A percentile compares a stretch with the other conserved stretches of the same genome.
phyloP scores from a whole-genome alignment of 92 coral and sea anemone species.

The Palythoa caribaeorum region DNA sequence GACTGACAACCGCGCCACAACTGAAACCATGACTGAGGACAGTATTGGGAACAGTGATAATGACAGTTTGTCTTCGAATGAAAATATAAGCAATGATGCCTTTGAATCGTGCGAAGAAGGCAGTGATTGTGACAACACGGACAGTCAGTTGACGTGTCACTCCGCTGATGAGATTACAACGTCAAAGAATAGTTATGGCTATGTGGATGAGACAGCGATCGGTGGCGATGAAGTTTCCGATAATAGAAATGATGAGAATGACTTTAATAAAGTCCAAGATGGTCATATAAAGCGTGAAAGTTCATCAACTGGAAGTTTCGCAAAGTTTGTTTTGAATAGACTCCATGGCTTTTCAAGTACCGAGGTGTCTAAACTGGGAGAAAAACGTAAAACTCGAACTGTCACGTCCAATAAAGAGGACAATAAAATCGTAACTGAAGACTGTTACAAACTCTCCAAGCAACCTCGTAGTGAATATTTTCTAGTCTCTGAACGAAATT shows the following conservation, averaged over 20 bases:
- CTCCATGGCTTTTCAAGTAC: slow-evolving; percentile 13
- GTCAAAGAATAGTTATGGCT: neutral
- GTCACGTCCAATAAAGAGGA: neutral
- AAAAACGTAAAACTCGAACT: neutral
- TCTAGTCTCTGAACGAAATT: too few species aligned
- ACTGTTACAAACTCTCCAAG: neutral
- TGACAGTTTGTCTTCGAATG: neutral
- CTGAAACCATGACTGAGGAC: too few species aligned
- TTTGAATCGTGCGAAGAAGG: slow-evolving; percentile 34
- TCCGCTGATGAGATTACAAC: neutral
- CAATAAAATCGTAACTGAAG: neutral
- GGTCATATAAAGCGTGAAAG: neutral
- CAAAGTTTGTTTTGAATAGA: slow-evolving; percentile 15
- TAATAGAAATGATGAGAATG: neutral
- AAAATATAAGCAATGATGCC: neutral
- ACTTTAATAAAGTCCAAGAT: neutral
- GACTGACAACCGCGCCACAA: neutral
- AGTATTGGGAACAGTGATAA: neutral
- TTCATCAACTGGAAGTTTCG: neutral
- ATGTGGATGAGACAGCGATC: neutral
- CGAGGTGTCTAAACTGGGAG: neutral
- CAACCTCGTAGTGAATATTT: neutral
- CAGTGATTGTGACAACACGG: neutral
- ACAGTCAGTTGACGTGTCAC: neutral
- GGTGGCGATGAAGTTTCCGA: neutral